Evolutionary conservation across 2,113 vertebrate genomes (phyloP), one percentile per base, ranked within the genome.

Genomic region (Chascanopsetta lugubris): DNA sequence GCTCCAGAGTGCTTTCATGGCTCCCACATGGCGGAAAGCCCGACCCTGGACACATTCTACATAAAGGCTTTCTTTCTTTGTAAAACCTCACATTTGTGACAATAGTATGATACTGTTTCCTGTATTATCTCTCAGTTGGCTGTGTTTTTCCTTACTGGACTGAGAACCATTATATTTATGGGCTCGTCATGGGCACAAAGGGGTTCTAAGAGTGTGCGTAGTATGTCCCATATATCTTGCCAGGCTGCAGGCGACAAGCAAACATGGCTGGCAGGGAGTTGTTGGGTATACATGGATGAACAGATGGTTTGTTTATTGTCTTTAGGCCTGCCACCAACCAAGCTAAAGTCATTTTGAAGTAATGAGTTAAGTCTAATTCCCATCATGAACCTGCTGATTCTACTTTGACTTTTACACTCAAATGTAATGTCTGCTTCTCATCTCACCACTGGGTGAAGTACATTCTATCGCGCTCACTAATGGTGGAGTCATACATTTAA

Each of bases 291-390:
- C 57, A 72, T 49, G 60, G 38, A 78, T 25, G 81, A 75, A 73
- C 83, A 88, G 87, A 86, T 86, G 75, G 79, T 79, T 83, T 63
- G 49, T 40, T 65, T 74, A 70, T 80, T 88, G 72, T 87, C 18
- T 5, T 67, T 13, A 55, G 67, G 61, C 34, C 38, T 46, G 63
- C 11, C 17, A 40, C 50, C 54, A 65, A 72, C n/a, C 53, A 13
- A 77, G 70, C 75, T 79, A 32, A 73, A 77, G 67, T 72, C 47
- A 85, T 85, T 83, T 59, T 74, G 69, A 76, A 73, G 69, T 54
- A 79, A 72, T 69, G 72, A 32, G 68, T 42, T 80, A 79, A 57
- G 54, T 75, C 29, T 78, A 46, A 75, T 83, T 77, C 32, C 59
- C 67, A 15, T 21, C 18, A 32, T 1, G 8, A 68, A 51, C 61